Base-by-base conservation (phyloP, 2,888 invertebrate species). In the Epinotia bilunana region DNA sequence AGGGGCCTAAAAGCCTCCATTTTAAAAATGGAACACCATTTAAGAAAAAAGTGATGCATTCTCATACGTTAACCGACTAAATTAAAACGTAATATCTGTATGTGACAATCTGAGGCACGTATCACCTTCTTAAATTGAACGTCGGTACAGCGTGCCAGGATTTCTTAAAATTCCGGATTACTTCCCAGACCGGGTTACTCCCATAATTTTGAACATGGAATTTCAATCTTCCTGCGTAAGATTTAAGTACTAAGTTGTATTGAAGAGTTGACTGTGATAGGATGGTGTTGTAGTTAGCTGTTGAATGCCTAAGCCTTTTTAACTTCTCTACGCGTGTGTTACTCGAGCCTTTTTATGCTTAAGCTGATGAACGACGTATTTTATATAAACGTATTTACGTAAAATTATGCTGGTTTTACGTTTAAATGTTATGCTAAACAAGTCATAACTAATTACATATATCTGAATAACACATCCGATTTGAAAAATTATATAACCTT, bases 21-120 rank as follows among this genome's bases (percentile, higher is more conserved):
- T 74, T 70, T 65, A 65, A 71, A 74, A 74, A 74, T 65, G 63
- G 74, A 69, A 74, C 58, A 58, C 49, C 74, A 64, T 74, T 74
- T 74, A 70, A 74, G 70, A 70, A 74, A 53, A 70, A 74, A 70
- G 53, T 64, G 64, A 60, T 69, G 63, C 57, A 69, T 46, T 64
- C 74, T 74, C 74, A 65, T 62, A 70, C 58, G 61, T 20, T 20
- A 39, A 43, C 43, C 39, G 20, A 20, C 16, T 43, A 58, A 20
- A 39, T 43, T 11, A 68, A 39, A 68, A 68, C 39, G 68, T 16
- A 3, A 16, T 43, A 68, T 43, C 20, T 57, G 39, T 13, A 39
- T 58, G 23, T n/a, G 43, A 20, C 43, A 13, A 5, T 16, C 16
- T 43, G n/a, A 43, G 39, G 57, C 55, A 43, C 5, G 58, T 68